Conservation (phyloP, 1,140 invertebrate genomes). For the Caligus rogercresseyi region DNA sequence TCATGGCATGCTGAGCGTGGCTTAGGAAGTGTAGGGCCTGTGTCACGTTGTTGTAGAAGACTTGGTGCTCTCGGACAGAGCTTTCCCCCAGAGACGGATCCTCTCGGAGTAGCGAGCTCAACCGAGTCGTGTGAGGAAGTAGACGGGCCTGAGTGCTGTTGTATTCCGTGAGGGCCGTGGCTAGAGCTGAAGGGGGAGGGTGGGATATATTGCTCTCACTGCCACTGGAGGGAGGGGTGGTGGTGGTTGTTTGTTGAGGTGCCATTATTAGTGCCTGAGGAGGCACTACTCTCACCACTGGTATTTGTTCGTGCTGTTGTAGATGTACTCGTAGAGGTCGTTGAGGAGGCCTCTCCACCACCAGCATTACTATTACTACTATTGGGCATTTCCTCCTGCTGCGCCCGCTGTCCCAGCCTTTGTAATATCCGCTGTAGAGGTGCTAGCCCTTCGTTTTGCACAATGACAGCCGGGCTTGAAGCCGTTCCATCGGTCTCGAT, state of each 20-base stretch:
- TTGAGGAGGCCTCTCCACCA: neutral
- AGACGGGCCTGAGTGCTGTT: neutral
- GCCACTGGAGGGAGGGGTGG: neutral
- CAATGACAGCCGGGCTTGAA: neutral
- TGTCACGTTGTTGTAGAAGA: neutral
- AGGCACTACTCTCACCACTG: neutral
- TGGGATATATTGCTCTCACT: neutral
- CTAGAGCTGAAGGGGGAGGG: neutral
- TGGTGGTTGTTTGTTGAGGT: neutral
- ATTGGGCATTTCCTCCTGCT: too few species aligned
- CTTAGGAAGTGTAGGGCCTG: conserved; percentile 59
- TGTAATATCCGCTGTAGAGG: neutral
- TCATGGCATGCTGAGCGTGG: conserved; percentile 68
- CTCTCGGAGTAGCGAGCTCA: neutral
- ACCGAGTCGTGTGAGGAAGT: neutral
- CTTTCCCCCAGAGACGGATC: neutral
- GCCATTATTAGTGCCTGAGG: neutral
- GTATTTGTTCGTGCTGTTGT: neutral
- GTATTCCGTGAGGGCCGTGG: neutral
- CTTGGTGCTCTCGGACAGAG: neutral
- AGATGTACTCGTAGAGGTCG: neutral
- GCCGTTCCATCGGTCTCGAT: neutral
- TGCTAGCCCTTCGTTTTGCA: neutral
- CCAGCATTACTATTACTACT: neutral
- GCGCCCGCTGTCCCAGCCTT: too few species aligned